Evolutionary conservation across 2,888 invertebrate genomes (phyloP), one percentile per base, ranked within the genome.

Genomic region (Thera britannica): DNA sequence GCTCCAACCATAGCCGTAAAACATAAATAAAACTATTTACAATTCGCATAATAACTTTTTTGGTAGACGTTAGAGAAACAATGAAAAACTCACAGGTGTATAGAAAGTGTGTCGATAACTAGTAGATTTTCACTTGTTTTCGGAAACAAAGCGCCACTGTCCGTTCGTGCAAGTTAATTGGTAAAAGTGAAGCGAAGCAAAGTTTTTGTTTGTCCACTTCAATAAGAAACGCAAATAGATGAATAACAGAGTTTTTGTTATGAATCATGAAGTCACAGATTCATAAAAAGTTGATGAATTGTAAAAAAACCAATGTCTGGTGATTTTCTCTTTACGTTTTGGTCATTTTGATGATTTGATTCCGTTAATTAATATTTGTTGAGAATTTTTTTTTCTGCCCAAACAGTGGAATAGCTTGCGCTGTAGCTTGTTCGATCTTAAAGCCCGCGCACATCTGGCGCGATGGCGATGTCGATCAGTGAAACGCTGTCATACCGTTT

Each of bases 131-230:
- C 88, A 89, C 88, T 88, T 86, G 86, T 89, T 90, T 88, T 84
- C 60, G 86, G 84, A 89, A 90, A 92, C 91, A 92, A 91, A 88
- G 90, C 83, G 69, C 63, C 72, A 77, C 75, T 73, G 77, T 66
- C 72, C 77, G 83, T 79, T 84, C 87, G 86, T 85, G 88, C 79
- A 72, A 81, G 81, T 83, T 92, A 93, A 93, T 93, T 92, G 90
- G 93, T 91, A 93, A 93, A 92, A 93, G 91, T 91, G 84, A 85
- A 84, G 86, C 90, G 90, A 93, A 65, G 89, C 89, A 84, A 86
- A 84, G 86, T 84, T 89, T 88, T 90, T 86, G 85, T 85, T 87
- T 85, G 84, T 83, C 77, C 77, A 80, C 65, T 61, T 75, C 82
- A 84, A 88, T 87, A 84, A 81, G 86, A 88, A 90, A 86, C 83